Conservation (phyloP, 1,140 invertebrate species). For the Hyphantria cunea region DNA sequence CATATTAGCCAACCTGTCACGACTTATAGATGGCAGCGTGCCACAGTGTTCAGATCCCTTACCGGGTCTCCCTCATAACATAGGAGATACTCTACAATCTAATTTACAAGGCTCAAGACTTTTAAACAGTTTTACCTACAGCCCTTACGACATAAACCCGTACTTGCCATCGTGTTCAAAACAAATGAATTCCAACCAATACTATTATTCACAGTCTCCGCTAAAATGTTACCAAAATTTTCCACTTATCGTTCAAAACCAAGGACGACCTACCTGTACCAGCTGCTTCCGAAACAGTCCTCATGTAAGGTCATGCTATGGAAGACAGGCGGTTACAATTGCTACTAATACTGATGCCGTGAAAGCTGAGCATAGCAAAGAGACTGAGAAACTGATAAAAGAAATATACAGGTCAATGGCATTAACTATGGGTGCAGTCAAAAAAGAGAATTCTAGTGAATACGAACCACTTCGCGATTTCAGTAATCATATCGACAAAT, state of each 20-base stretch:
- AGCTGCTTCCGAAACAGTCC: constrained; percentile 43
- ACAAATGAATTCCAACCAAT: constrained; percentile 39
- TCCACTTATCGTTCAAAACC: constrained; percentile 54
- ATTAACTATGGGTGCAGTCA: constrained; percentile 48
- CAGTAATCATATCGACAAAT: not conserved
- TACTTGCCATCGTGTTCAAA: constrained; percentile 45
- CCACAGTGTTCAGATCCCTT: not conserved
- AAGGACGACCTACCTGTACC: constrained; percentile 42
- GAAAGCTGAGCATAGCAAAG: constrained; percentile 36
- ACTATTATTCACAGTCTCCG: constrained; percentile 40
- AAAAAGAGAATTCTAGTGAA: constrained; percentile 49
- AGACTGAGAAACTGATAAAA: constrained; percentile 68
- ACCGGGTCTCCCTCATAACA: not conserved
- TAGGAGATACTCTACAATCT: not conserved
- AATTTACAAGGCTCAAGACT: constrained; percentile 43
- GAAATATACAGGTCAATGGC: constrained; percentile 73
- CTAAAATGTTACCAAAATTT: constrained; percentile 54
- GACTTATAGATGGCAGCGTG: not conserved
- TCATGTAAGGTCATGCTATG: constrained; percentile 23
- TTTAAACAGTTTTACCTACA: constrained; percentile 57
- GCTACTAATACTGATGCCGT: constrained; percentile 51
- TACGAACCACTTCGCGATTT: constrained; percentile 18
- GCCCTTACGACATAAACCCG: constrained; percentile 50
- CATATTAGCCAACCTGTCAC: not conserved
- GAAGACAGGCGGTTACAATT: constrained; percentile 40